Percentiles rank a stretch among this genome's conserved stretches.
Conservation (phyloP, 2,888 invertebrate genomes). For the Myathropa florea region DNA sequence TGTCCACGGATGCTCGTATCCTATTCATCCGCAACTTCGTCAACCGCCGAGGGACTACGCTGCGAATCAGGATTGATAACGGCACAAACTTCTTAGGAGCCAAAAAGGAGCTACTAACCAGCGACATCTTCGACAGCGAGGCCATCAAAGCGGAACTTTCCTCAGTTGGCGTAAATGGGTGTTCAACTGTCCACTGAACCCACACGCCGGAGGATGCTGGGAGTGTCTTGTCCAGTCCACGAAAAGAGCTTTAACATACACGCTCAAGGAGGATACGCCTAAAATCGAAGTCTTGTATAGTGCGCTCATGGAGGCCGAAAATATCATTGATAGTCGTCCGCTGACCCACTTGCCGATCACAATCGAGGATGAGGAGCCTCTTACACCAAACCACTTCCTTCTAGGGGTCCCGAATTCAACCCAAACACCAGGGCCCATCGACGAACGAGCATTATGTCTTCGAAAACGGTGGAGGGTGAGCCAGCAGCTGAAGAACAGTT, state of each 20-base stretch:
- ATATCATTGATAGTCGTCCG: conserved; percentile 9
- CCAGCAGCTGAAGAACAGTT: conserved; percentile 2
- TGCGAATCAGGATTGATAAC: conserved; percentile 20
- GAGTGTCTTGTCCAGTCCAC: conserved; percentile 14
- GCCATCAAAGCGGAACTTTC: conserved; percentile 7
- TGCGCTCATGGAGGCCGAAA: conserved; percentile 12
- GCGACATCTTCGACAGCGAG: too few species aligned
- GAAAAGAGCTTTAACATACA: not conserved
- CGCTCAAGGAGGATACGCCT: not conserved
- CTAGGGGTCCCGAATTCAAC: not conserved
- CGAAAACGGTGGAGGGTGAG: not conserved
- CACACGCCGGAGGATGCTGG: conserved; percentile 34
- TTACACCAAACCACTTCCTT: conserved; percentile 22
- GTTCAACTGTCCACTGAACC: conserved; percentile 23
- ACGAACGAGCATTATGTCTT: not conserved
- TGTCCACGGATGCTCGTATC: conserved; percentile 44
- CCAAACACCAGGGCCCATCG: not conserved
- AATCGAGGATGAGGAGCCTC: conserved; percentile 1
- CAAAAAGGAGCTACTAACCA: conserved; percentile 4
- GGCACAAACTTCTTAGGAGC: conserved; percentile 51
- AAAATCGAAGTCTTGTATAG: not conserved
- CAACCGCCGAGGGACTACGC: conserved; percentile 37
- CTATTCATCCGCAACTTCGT: conserved; percentile 59
- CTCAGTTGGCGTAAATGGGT: conserved; percentile 6
- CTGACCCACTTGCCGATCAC: conserved; percentile 1